Percentiles rank a stretch among this genome's conserved stretches.
phyloP scores from a whole-genome alignment of 2,113 vertebrate species.

The Peromyscus californicus region DNA sequence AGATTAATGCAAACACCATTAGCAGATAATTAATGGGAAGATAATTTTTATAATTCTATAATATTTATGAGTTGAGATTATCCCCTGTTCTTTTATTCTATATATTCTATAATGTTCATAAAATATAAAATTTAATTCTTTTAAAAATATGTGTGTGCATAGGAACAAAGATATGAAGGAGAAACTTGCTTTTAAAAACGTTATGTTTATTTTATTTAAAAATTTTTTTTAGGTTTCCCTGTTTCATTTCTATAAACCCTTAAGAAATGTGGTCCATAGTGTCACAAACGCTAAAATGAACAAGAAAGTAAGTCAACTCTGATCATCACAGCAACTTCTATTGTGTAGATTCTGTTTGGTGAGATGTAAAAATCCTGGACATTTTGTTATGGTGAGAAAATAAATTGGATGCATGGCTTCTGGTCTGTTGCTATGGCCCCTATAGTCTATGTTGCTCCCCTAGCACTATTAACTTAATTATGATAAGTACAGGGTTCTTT shows the following conservation, averaged over 20 bases:
- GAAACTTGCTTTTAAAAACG: background rate
- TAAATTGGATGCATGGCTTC: constrained; percentile 38
- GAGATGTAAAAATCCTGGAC: constrained; percentile 50
- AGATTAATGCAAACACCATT: constrained; percentile 66
- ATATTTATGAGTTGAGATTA: constrained; percentile 47
- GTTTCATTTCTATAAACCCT: constrained; percentile 2
- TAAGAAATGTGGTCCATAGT: background rate
- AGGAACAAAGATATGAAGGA: background rate
- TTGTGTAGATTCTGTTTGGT: constrained; percentile 54
- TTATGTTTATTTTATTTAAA: background rate
- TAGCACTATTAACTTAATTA: constrained; percentile 73
- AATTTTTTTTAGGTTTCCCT: background rate
- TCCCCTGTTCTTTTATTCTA: background rate
- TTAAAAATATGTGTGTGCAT: background rate
- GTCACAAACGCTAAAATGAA: constrained; percentile 31
- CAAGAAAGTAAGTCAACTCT: background rate
- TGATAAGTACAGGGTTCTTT: constrained; percentile 58
- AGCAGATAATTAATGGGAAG: constrained; percentile 42
- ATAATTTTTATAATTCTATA: background rate
- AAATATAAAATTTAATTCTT: constrained; percentile 58
- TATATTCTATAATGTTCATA: background rate
- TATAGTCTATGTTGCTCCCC: background rate
- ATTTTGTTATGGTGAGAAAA: constrained; percentile 62
- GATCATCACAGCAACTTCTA: constrained; percentile 41
- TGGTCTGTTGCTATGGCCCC: constrained; percentile 46